Conservation (phyloP, 2,113 vertebrate species). For the Leucoraja erinaceus region DNA sequence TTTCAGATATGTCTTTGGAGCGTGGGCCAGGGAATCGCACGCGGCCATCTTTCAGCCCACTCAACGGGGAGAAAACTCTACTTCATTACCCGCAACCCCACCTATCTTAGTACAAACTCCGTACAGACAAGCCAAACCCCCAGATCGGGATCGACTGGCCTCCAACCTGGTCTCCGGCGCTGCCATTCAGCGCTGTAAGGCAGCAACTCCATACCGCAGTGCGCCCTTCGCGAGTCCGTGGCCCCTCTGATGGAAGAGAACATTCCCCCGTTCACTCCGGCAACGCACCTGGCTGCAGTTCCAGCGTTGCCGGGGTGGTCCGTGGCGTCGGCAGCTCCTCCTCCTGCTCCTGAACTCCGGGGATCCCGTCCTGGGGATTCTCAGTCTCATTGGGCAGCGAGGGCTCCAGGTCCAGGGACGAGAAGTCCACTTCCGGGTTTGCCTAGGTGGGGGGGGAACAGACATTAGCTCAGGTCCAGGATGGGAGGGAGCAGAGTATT, state of each 20-base stretch:
- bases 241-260: neutral
- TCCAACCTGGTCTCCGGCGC: no score
- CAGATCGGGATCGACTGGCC: no score
- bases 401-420: slow-evolving; percentile 61
- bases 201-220: no score
- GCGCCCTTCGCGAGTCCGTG: no score
- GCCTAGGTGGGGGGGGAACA: slow-evolving; percentile 56
- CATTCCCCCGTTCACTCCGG: neutral
- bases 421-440: slow-evolving; percentile 77
- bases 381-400: slow-evolving; percentile 60
- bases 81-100: no score
- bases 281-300: slow-evolving; percentile 69
- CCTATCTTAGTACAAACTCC: no score
- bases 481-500: neutral
- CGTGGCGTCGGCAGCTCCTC: slow-evolving; percentile 60
- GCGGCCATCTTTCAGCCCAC: no score
- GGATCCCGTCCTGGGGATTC: slow-evolving; percentile 39
- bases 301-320: slow-evolving; percentile 60
- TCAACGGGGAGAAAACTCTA: no score
- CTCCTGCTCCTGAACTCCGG: neutral
- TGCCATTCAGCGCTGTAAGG: no score
- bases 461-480: neutral
- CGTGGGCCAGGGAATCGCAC: no score
- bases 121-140: no score
- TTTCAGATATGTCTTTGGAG: no score